phyloP scores from a whole-genome alignment of 1,140 invertebrate species.

The Nilaparvata lugens region DNA sequence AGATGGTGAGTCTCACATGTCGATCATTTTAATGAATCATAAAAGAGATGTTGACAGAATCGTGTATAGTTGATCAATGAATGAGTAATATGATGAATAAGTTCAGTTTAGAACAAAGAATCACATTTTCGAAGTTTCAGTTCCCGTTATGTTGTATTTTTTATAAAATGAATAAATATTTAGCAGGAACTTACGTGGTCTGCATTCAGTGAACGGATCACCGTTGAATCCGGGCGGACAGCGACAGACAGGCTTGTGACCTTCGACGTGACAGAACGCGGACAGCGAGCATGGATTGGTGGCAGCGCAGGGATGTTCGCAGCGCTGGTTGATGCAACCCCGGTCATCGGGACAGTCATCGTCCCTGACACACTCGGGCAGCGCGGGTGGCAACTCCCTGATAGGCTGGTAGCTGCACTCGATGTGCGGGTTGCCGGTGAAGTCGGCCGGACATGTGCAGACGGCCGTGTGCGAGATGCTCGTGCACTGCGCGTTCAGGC shows the following conservation, averaged over 20 bases:
- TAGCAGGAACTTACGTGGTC: slow-evolving; percentile 57
- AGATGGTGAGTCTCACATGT: too few species aligned
- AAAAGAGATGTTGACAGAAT: too few species aligned
- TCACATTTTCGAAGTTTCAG: too few species aligned
- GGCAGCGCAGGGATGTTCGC: slow-evolving; percentile 64
- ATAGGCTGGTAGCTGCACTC: slow-evolving; percentile 54
- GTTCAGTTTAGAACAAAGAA: too few species aligned
- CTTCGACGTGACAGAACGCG: slow-evolving; percentile 66
- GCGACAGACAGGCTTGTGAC: slow-evolving; percentile 64
- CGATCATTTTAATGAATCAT: too few species aligned
- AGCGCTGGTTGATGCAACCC: slow-evolving; percentile 63
- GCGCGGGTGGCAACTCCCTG: slow-evolving; percentile 36
- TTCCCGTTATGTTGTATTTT: not conserved
- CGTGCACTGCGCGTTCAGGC: slow-evolving; percentile 73
- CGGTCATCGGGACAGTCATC: slow-evolving; percentile 63
- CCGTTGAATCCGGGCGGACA: slow-evolving; percentile 70
- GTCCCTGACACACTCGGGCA: slow-evolving; percentile 62
- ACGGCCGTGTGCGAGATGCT: slow-evolving; percentile 61
- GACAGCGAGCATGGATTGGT: slow-evolving; percentile 59
- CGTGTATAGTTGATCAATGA: too few species aligned
- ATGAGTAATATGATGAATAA: too few species aligned
- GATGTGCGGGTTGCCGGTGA: slow-evolving; percentile 69
- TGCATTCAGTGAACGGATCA: slow-evolving; percentile 59
- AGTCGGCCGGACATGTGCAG: slow-evolving; percentile 68
- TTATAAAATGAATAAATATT: not conserved